A percentile compares a stretch with the other conserved stretches of the same genome.
Evolutionary conservation across 2,797 vertebrate genomes (phyloP).

Genomic region (Nyctalus aviator): DNA sequence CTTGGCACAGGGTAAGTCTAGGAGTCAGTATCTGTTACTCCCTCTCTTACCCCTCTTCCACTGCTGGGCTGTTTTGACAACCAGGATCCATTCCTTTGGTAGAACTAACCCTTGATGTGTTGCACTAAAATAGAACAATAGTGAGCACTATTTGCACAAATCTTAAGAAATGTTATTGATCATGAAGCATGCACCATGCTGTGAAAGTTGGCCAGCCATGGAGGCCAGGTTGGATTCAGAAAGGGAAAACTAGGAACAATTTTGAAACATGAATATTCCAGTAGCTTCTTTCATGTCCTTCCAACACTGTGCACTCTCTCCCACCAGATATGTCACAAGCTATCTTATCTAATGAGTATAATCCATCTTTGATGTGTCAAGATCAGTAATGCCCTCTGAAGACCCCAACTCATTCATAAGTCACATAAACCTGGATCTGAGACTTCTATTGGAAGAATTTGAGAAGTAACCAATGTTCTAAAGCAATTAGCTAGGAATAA

Average conservation of each 20-base stretch:
- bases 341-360: background rate
- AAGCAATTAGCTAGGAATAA: constrained; percentile 39
- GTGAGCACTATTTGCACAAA: background rate
- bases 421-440: background rate
- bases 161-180: background rate
- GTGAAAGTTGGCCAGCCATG: background rate
- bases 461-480: constrained; percentile 25
- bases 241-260: background rate
- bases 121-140: background rate
- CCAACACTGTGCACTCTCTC: background rate
- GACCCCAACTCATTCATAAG: constrained; percentile 32
- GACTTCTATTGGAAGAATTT: constrained; percentile 16
- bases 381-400: background rate
- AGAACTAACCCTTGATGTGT: background rate
- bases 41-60: background rate
- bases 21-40: background rate
- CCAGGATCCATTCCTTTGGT: background rate
- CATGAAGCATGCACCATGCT: background rate
- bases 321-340: background rate
- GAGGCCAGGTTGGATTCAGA: background rate
- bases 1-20: background rate
- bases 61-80: background rate
- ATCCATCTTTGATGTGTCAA: background rate
- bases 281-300: background rate
- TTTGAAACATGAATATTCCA: background rate